Percentiles rank a stretch among this genome's conserved stretches.
Conservation (phyloP, 2,888 invertebrate genomes). For the Cerceris rybyensis region DNA sequence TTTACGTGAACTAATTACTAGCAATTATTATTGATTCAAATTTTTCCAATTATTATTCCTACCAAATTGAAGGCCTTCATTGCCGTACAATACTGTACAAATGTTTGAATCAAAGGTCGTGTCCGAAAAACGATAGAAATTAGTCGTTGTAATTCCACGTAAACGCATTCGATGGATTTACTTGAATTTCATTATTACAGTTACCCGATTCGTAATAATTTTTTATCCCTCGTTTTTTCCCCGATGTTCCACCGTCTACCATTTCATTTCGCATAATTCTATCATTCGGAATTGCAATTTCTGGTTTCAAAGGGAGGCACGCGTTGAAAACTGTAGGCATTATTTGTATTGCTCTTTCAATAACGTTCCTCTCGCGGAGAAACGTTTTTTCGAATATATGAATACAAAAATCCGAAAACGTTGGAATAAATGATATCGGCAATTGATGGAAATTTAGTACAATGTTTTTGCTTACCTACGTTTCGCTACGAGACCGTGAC, state of each 20-base stretch:
- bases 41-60: too few relatives aligned
- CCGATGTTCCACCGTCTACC: slow-evolving; percentile 25
- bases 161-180: slow-evolving; percentile 32
- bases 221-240: slow-evolving; percentile 8
- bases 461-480: background rate
- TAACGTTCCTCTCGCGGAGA: slow-evolving; percentile 38
- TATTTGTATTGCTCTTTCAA: slow-evolving; percentile 55
- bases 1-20: too few relatives aligned
- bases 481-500: background rate
- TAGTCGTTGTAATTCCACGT: slow-evolving; percentile 18
- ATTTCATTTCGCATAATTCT: slow-evolving; percentile 50
- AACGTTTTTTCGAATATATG: slow-evolving; percentile 10
- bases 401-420: slow-evolving; percentile 8
- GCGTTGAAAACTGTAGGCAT: slow-evolving; percentile 40
- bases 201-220: background rate
- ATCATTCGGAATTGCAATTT: slow-evolving; percentile 49
- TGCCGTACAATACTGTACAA: too few relatives aligned
- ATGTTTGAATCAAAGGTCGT: too few relatives aligned
- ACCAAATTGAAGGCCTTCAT: too few relatives aligned
- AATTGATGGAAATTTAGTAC: slow-evolving; percentile 11
- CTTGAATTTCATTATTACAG: slow-evolving; percentile 27
- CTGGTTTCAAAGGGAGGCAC: slow-evolving; percentile 43
- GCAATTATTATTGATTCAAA: too few relatives aligned
- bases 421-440: slow-evolving; percentile 44
- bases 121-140: too few relatives aligned